Conservation (phyloP, 2,113 vertebrate species). For the Sakesphorus luctuosus region DNA sequence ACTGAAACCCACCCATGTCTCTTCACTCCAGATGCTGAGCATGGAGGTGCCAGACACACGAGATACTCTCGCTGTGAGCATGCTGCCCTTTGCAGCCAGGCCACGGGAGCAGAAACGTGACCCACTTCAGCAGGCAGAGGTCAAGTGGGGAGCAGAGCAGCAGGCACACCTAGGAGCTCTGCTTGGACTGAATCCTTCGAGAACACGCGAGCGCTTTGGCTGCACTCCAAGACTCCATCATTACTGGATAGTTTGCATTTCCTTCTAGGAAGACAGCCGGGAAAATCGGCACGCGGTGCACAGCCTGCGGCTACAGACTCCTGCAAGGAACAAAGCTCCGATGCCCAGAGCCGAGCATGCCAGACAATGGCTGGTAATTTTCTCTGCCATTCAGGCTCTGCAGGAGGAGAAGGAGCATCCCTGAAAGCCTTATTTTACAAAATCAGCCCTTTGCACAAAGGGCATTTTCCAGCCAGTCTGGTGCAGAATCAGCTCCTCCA, state of each 20-base stretch:
- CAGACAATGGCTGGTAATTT: neutral
- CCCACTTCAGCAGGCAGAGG: neutral
- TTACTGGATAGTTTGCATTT: slow-evolving; percentile 62
- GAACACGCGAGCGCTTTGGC: neutral
- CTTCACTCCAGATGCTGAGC: neutral
- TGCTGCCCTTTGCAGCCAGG: neutral
- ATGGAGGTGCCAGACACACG: neutral
- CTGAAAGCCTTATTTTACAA: neutral
- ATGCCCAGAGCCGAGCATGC: accelerated
- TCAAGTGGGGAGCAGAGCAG: neutral
- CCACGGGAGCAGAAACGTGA: neutral
- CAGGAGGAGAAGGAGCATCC: neutral
- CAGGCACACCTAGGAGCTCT: slow-evolving; percentile 9
- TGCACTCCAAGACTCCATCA: slow-evolving; percentile 18
- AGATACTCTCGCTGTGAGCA: neutral
- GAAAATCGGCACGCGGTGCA: neutral
- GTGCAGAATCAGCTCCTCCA: neutral
- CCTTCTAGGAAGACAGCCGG: slow-evolving; percentile 56
- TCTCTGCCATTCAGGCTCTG: neutral
- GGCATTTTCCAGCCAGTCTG: neutral
- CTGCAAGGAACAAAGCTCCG: slow-evolving; percentile 40
- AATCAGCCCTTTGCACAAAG: neutral
- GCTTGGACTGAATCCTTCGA: neutral
- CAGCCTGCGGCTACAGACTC: neutral
- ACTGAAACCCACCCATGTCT: neutral